Conservation (phyloP, 2,888 invertebrate species). For the Tortrix viridana region DNA sequence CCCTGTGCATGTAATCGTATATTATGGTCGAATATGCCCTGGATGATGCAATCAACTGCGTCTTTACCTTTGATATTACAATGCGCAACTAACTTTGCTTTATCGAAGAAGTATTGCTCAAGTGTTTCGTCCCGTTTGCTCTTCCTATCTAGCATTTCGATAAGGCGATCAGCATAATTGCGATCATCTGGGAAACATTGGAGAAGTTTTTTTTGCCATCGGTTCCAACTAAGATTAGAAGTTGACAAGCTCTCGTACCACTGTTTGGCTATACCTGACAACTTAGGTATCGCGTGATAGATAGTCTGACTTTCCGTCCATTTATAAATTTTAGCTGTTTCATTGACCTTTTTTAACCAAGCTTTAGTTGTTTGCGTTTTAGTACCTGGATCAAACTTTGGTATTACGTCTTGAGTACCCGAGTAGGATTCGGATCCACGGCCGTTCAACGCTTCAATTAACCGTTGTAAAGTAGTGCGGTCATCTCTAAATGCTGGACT, state of each 20-base stretch:
- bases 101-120: slow-evolving; percentile 36
- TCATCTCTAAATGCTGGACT: slow-evolving; percentile 13
- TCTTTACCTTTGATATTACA: slow-evolving; percentile 38
- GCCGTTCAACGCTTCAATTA: slow-evolving; percentile 3
- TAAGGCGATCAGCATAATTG: slow-evolving; percentile 12
- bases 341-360: slow-evolving; percentile 12
- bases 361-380: slow-evolving; percentile 11
- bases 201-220: slow-evolving; percentile 10
- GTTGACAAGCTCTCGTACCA: slow-evolving; percentile 15
- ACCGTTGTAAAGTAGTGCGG: slow-evolving; percentile 2
- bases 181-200: slow-evolving; percentile 13
- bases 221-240: slow-evolving; percentile 1
- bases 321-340: slow-evolving; percentile 8
- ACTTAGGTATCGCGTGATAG: slow-evolving; percentile 11
- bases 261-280: slow-evolving; percentile 6
- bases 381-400: slow-evolving; percentile 9
- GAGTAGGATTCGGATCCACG: neutral
- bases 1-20: slow-evolving; percentile 40
- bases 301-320: slow-evolving; percentile 15
- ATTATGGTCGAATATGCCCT: slow-evolving; percentile 40
- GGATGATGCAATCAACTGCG: slow-evolving; percentile 41
- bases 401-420: slow-evolving; percentile 9
- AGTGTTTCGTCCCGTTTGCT: slow-evolving; percentile 8
- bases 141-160: slow-evolving; percentile 15
- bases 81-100: slow-evolving; percentile 30